phyloP scores from a whole-genome alignment of 1,140 invertebrate genomes.

The Bombus huntii region DNA sequence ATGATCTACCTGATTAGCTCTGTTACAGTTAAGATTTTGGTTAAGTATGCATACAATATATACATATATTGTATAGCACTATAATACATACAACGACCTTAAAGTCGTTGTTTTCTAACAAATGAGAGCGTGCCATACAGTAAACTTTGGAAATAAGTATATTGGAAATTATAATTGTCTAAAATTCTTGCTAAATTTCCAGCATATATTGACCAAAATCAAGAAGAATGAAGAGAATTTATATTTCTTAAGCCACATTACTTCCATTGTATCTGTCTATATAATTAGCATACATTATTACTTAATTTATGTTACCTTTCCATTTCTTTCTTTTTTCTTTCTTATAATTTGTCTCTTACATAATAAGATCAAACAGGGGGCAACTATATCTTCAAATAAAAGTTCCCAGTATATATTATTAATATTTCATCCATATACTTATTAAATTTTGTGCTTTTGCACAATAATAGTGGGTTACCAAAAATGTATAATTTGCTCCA shows the following conservation, averaged over 20 bases:
- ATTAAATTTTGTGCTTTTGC: constrained; percentile 26
- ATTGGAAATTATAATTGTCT: constrained; percentile 32
- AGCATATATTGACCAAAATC: constrained; percentile 54
- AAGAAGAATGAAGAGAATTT: constrained; percentile 31
- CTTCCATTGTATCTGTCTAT: constrained; percentile 22
- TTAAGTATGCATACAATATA: constrained; percentile 27
- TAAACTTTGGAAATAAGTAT: constrained; percentile 43
- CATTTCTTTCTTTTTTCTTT: neutral
- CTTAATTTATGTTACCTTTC: constrained; percentile 12
- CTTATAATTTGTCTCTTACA: neutral
- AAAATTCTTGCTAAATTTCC: constrained; percentile 44
- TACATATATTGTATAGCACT: constrained; percentile 30
- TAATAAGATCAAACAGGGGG: constrained; percentile 24
- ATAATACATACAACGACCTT: constrained; percentile 15
- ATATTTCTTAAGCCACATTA: constrained; percentile 32
- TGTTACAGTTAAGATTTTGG: constrained; percentile 34
- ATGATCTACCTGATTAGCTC: constrained; percentile 14
- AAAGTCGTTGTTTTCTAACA: constrained; percentile 42
- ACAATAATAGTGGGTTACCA: neutral
- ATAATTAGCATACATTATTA: constrained; percentile 29
- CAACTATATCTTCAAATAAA: constrained; percentile 20
- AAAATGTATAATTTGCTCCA: constrained; percentile 14
- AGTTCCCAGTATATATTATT: constrained; percentile 13
- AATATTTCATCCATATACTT: constrained; percentile 15
- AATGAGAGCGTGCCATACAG: constrained; percentile 50